These are phyloP conservation scores for Belgica antarctica DNA, from an alignment of 2,888 invertebrate species.

Conservation along the genomic window DNA sequence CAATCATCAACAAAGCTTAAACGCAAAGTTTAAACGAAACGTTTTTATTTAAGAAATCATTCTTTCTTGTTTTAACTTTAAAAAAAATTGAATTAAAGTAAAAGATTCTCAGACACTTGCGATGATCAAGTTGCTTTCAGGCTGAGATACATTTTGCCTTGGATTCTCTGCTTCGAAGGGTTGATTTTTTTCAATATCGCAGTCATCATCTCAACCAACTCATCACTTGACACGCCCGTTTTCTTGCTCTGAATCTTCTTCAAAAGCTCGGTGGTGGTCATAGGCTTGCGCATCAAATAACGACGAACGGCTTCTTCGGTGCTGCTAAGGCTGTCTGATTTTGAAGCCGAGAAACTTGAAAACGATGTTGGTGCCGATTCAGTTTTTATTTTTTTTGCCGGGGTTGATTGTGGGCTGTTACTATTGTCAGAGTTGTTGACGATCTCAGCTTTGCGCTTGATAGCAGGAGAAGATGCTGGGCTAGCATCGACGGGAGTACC, in stretches of 20 bases:
- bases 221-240: conserved; percentile 83
- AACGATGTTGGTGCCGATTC: conserved; percentile 53
- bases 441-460: conserved; percentile 51
- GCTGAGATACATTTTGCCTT: conserved; percentile 92
- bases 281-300: conserved; percentile 93
- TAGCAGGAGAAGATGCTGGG: conserved; percentile 55
- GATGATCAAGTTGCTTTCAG: conserved; percentile 62
- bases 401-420: conserved; percentile 53
- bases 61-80: too few relatives aligned
- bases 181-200: conserved; percentile 92
- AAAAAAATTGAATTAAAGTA: conserved; percentile 9
- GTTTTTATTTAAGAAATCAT: too few relatives aligned
- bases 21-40: too few relatives aligned
- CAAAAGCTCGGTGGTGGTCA: conserved; percentile 93
- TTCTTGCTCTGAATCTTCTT: conserved; percentile 90
- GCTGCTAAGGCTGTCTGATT: conserved; percentile 75
- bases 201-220: conserved; percentile 89
- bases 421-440: conserved; percentile 47
- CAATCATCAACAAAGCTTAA: too few relatives aligned
- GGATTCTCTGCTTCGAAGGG: conserved; percentile 86
- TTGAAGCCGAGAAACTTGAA: conserved; percentile 51
- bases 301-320: conserved; percentile 93
- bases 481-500: conserved; percentile 54
- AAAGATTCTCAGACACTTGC: too few relatives aligned
- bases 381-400: conserved; percentile 53